These are phyloP conservation scores for Pararge aegeria DNA, from an alignment of 1,140 invertebrate species.

Conservation along the genomic window DNA sequence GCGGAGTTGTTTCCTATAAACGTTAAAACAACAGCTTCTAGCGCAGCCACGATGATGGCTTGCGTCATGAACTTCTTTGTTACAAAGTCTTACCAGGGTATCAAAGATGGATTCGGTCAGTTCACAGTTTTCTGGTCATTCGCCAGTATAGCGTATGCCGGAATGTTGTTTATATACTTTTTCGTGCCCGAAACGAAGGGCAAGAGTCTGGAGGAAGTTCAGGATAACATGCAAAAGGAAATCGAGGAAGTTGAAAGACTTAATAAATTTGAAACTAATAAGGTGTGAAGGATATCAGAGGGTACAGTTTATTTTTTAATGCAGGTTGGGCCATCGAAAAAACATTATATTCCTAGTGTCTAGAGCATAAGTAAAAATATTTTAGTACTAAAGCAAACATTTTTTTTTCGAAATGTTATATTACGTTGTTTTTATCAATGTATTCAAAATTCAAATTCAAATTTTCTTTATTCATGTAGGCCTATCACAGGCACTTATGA, in stretches of 20 bases:
- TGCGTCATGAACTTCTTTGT: constrained; percentile 76
- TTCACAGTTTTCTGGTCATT: constrained; percentile 81
- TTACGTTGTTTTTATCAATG: too few relatives aligned
- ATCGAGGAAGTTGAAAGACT: constrained; percentile 41
- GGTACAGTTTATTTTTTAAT: too few relatives aligned
- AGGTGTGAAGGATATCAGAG: neutral
- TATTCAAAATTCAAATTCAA: too few relatives aligned
- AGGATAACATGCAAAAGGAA: constrained; percentile 59
- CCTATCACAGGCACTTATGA: too few relatives aligned
- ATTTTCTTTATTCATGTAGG: too few relatives aligned
- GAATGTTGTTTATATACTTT: constrained; percentile 81
- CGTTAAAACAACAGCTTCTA: constrained; percentile 80
- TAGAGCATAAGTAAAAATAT: too few relatives aligned
- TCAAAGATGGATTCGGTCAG: constrained; percentile 78
- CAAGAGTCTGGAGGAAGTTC: constrained; percentile 85
- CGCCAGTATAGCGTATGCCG: constrained; percentile 76
- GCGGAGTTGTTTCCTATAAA: constrained; percentile 83
- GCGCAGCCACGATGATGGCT: constrained; percentile 66
- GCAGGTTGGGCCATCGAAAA: too few relatives aligned
- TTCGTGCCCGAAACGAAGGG: constrained; percentile 88
- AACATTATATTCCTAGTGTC: too few relatives aligned
- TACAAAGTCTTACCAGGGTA: constrained; percentile 80
- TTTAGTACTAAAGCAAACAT: too few relatives aligned
- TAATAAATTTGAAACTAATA: constrained; percentile 27
- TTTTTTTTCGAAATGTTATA: too few relatives aligned